A percentile compares a stretch with the other conserved stretches of the same genome.
Conservation (phyloP, 2,888 invertebrate genomes). For the Amblyteles armatorius region DNA sequence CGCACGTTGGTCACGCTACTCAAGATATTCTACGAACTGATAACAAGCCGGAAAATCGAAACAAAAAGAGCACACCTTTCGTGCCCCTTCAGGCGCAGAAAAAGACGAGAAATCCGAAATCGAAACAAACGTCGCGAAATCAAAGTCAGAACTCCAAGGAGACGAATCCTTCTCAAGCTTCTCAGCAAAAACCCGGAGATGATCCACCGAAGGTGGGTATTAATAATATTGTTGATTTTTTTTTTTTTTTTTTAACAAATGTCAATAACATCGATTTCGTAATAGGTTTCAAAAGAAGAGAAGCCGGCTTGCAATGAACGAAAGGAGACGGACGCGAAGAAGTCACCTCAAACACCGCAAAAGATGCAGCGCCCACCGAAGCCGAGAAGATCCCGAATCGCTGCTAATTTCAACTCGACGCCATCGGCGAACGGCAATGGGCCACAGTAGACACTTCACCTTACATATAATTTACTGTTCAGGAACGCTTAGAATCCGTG, state of each 20-base stretch:
- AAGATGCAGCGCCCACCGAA: constrained; percentile 74
- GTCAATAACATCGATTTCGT: background rate
- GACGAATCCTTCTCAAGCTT: constrained; percentile 28
- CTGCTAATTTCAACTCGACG: constrained; percentile 81
- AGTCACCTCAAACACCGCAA: constrained; percentile 69
- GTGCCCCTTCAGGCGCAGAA: constrained; percentile 87
- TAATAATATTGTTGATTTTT: constrained; percentile 17
- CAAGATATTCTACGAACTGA: constrained; percentile 81
- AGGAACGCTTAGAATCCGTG: constrained; percentile 50
- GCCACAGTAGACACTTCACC: constrained; percentile 68
- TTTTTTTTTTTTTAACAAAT: background rate
- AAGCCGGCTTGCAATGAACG: constrained; percentile 46
- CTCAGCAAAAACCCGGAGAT: constrained; percentile 47
- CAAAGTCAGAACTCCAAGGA: constrained; percentile 65
- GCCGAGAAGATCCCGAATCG: constrained; percentile 81
- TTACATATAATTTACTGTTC: constrained; percentile 45
- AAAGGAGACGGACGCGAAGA: constrained; percentile 60
- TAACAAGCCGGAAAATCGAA: constrained; percentile 75
- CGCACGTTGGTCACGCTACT: constrained; percentile 27
- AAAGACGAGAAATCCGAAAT: constrained; percentile 78
- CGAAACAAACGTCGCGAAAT: constrained; percentile 58
- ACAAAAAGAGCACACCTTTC: constrained; percentile 83
- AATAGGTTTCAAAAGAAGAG: constrained; percentile 62
- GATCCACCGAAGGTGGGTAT: constrained; percentile 59
- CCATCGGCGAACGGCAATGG: constrained; percentile 74